Base-by-base conservation (phyloP, 2,113 vertebrate species). In the Hyla sarda region DNA sequence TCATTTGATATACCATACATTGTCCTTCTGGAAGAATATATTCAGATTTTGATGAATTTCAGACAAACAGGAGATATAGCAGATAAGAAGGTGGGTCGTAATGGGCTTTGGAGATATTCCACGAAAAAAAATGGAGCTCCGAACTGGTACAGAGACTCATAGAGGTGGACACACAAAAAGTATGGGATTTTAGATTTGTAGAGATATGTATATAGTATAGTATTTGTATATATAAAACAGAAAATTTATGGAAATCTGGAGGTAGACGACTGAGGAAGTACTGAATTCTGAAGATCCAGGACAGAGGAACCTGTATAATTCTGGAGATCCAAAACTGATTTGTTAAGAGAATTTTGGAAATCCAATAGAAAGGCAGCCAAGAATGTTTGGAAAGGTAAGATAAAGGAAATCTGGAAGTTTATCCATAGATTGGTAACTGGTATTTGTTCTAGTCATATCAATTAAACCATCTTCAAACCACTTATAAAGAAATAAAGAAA, bases 401-500 rank as follows among this genome's bases (percentile, higher is more conserved):
- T 11, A 62, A 74, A 87, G 34, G 67, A 82, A 60, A 50, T 56
- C 19, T 77, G 75, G 84, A 85, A 69, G 56, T 69, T 79, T 67
- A 25, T 80, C 67, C 71, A 72, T 73, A 73, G 23, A 80, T 58
- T 48, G 76, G 76, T 76, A 87, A 62, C 28, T 71, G 78, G 67
- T 82, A 76, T 86, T 52, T 87, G 85, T 72, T 73, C 78, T 86
- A 76, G 71, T 73, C 52, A 69, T 65, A 69, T 85, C 77, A 85
- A 86, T 56, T 79, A 80, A 86, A 60, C 75, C 50, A 71, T 80
- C 65, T 80, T 87, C 74, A 87, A 87, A 82, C 67, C 77, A 87
- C 65, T 91, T 91, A 92, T 85, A 87, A 92, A 88, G 5, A 87
- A 41, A 88, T 17, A 91, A 90, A 81, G 82, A 69, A 82, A 87